Conservation (phyloP, 2,888 invertebrate species). For the Schrankia costaestrigalis region DNA sequence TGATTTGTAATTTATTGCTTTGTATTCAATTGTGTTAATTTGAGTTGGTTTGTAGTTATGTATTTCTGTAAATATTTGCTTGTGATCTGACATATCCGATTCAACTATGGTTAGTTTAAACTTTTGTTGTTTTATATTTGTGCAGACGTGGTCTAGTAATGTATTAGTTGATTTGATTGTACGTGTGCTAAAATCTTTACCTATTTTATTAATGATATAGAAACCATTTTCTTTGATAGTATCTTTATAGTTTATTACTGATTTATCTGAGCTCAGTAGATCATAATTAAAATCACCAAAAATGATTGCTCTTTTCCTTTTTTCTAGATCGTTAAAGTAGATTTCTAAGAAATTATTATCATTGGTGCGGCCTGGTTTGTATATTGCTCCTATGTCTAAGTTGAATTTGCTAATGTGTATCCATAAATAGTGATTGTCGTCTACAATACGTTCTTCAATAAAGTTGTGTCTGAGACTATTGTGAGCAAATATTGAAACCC, state of each 20-base stretch:
- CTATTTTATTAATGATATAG: slow-evolving; percentile 7
- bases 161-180: slow-evolving; percentile 5
- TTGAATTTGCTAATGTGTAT: slow-evolving; percentile 5
- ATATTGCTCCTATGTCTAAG: slow-evolving; percentile 9
- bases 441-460: slow-evolving; percentile 5
- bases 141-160: slow-evolving; percentile 6
- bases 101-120: slow-evolving; percentile 1
- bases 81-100: slow-evolving; percentile 1
- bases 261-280: not conserved
- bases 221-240: slow-evolving; percentile 4
- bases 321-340: slow-evolving; percentile 3
- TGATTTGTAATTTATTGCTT: slow-evolving; percentile 7
- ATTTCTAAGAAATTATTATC: slow-evolving; percentile 2
- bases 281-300: slow-evolving; percentile 2
- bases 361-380: slow-evolving; percentile 5
- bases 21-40: slow-evolving; percentile 6
- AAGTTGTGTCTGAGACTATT: slow-evolving; percentile 5
- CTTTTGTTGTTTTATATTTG: slow-evolving; percentile 4
- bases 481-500: slow-evolving; percentile 13
- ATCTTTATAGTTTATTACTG: not conserved
- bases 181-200: slow-evolving; percentile 5
- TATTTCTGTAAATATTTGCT: slow-evolving; percentile 1
- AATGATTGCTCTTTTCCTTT: not conserved
- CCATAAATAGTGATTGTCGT: slow-evolving; percentile 8
- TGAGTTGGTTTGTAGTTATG: not conserved